Conservation (phyloP, 37 sponge, comb jelly and placozoan genomes). For the Bolinopsis microptera region DNA sequence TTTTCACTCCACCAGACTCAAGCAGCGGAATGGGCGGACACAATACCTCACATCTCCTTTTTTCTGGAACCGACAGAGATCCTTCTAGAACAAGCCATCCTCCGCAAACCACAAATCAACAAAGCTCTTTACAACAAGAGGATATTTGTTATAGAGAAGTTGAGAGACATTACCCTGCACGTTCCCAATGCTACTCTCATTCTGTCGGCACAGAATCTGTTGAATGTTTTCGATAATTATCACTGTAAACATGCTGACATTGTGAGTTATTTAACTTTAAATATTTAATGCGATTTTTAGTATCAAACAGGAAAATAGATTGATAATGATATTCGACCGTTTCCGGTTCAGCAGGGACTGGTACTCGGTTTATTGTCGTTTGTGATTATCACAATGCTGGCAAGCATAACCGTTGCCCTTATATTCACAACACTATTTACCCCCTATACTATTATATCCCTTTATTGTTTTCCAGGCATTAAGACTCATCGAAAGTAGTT, state of each 20-base stretch:
- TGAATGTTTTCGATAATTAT: constrained; percentile 35
- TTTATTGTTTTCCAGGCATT: too few species aligned
- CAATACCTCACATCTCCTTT: neutral
- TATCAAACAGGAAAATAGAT: too few species aligned
- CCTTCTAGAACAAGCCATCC: neutral
- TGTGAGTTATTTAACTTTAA: constrained; percentile 17
- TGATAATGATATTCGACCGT: too few species aligned
- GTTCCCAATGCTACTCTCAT: neutral
- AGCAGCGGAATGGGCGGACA: neutral
- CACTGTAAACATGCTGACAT: neutral
- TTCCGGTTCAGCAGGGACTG: too few species aligned
- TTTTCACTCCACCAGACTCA: neutral
- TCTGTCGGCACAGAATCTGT: neutral
- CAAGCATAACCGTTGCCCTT: too few species aligned
- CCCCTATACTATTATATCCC: too few species aligned
- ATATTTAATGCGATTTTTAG: too few species aligned
- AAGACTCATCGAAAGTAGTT: too few species aligned
- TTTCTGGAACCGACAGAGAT: neutral
- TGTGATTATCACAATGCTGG: too few species aligned
- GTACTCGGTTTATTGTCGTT: too few species aligned
- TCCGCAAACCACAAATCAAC: neutral
- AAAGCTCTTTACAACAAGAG: neutral
- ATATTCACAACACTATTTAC: too few species aligned
- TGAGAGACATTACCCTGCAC: neutral
- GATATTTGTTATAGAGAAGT: constrained; percentile 28